Evolutionary conservation across 2,113 vertebrate species (phyloP), one percentile per base, ranked within the genome.

Genomic region (Myotis yumanensis): DNA sequence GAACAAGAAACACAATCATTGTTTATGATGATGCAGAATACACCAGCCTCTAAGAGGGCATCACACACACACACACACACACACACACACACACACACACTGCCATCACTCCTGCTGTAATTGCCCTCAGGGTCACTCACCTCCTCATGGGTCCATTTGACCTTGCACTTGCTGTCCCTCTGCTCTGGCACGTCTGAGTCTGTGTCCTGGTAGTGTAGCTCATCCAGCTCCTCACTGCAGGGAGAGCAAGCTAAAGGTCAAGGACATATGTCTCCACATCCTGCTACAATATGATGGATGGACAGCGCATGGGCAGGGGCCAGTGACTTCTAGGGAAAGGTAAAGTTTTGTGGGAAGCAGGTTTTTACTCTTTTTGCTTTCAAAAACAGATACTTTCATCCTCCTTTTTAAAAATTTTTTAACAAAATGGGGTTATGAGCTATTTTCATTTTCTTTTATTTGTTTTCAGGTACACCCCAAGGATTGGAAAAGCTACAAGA

Each of bases 131-230:
- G 0, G 28, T 66, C 95, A 96, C 98, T 97, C 96, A 99, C 99
- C 99, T 99, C 99, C 80, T 99, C 99, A 2, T 98, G 99, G 0
- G 99, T 99, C 99, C 99, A 99, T 83, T 99, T 99, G 95, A 99
- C 99, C 97, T 99, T 99, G 66, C 99, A 99, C 92, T 99, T 99
- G 77, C 98, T 98, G 28, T 99, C 99, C 90, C 98, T 98, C 69
- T 98, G 99, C 90, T 99, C 99, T 0, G 99, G 98, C 72, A 99
- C 99, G 59, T 99, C 99, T 0, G 99, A 99, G 81, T 99, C 99
- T 0, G 99, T 98, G 83, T 99, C 99, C 89, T 99, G 99, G 96
- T 95, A 99, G 93, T 98, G 97, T 64, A 97, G 96, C n/a, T 99
- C 99, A 69, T 99, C 99, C 72, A 98, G 98, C 5, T 99, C 99